A percentile compares a stretch with the other conserved stretches of the same genome.
Evolutionary conservation across 2,888 invertebrate species (phyloP).

Genomic region (Tholera decimalis): DNA sequence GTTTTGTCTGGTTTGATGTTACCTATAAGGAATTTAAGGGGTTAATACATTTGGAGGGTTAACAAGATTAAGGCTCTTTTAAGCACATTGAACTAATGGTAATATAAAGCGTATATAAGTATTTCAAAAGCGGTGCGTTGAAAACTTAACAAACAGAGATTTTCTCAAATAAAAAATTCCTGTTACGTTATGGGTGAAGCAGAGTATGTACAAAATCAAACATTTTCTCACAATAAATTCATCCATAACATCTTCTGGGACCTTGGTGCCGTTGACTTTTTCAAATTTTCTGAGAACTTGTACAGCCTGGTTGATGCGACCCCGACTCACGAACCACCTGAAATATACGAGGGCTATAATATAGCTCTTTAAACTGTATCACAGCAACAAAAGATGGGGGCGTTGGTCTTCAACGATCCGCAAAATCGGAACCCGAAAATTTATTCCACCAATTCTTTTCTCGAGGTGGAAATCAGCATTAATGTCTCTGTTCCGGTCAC

Average conservation of each 20-base stretch:
- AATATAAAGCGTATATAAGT: background rate
- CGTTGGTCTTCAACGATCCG: background rate
- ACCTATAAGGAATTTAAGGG: conserved; percentile 69
- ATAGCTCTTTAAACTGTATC: background rate
- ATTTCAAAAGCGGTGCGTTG: too few species aligned
- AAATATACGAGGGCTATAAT: conserved; percentile 23
- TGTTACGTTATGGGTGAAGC: background rate
- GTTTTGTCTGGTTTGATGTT: conserved; percentile 66
- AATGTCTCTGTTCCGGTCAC: too few species aligned
- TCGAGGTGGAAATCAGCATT: too few species aligned
- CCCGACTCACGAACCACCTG: conserved; percentile 85
- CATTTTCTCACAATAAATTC: conserved; percentile 84
- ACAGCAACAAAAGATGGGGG: background rate
- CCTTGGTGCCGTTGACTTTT: conserved; percentile 83
- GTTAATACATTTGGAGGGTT: background rate
- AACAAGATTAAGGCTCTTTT: background rate
- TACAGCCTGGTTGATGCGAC: conserved; percentile 84
- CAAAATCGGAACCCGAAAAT: too few species aligned
- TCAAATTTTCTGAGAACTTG: conserved; percentile 84
- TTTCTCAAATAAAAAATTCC: background rate
- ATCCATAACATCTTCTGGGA: conserved; percentile 87
- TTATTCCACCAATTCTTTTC: too few species aligned
- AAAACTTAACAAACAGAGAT: background rate
- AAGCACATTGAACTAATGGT: background rate
- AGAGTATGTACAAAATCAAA: background rate